Evolutionary conservation across 2,888 invertebrate genomes (phyloP).

Genomic region (Harmothoe impar): DNA sequence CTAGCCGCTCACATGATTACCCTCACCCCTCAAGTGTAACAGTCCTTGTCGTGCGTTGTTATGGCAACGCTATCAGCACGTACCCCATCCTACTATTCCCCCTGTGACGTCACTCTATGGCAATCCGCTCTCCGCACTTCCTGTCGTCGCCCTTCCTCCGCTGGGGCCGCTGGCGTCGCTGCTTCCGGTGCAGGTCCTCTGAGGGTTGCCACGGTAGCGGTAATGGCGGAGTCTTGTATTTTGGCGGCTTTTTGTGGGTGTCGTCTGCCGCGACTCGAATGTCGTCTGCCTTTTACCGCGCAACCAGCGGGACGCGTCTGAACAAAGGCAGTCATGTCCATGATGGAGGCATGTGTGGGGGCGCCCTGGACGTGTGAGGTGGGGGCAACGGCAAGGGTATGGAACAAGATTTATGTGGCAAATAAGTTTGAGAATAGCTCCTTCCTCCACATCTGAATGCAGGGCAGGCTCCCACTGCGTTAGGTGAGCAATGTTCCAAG

Average conservation of each 20-base stretch:
- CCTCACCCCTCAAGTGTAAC: neutral
- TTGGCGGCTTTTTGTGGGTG: neutral
- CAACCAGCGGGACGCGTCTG: neutral
- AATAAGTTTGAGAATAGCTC: neutral
- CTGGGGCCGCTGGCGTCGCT: neutral
- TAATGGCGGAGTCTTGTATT: neutral
- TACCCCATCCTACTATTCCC: neutral
- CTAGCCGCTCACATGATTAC: neutral
- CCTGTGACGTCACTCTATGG: neutral
- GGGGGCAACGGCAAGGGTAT: neutral
- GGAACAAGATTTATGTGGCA: neutral
- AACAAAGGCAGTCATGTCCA: neutral
- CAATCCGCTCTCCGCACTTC: neutral
- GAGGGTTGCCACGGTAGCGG: neutral
- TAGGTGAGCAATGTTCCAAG: neutral
- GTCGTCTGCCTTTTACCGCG: neutral
- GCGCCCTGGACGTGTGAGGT: neutral
- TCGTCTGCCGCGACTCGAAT: neutral
- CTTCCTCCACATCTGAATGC: neutral
- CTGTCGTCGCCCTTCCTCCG: neutral
- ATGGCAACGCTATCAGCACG: constrained; percentile 13
- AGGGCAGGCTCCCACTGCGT: no score
- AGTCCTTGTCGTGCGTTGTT: neutral
- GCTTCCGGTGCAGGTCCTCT: neutral
- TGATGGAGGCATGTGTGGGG: neutral